Conservation (phyloP, 2,888 invertebrate genomes). For the Metalampra italica region DNA sequence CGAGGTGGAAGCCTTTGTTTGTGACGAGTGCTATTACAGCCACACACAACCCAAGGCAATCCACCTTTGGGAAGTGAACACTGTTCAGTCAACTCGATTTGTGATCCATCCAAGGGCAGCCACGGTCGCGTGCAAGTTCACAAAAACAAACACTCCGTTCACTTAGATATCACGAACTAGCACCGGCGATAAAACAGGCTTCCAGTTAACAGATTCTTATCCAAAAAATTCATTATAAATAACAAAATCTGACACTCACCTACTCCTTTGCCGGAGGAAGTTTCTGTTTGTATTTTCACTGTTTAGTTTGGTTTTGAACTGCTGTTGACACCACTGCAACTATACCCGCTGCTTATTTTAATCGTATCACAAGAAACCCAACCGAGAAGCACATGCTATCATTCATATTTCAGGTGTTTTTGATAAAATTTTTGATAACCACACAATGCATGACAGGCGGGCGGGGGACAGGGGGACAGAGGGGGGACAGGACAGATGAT, state of each 20-base stretch:
- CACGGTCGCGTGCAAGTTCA: conserved; percentile 15
- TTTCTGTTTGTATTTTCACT: conserved; percentile 22
- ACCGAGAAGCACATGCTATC: conserved; percentile 51
- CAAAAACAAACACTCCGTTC: neutral
- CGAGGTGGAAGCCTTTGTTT: conserved; percentile 37
- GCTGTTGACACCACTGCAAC: conserved; percentile 23
- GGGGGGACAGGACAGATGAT: conserved; percentile 24
- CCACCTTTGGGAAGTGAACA: conserved; percentile 23
- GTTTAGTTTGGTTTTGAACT: conserved; percentile 19
- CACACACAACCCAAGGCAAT: neutral
- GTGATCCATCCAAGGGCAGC: conserved; percentile 17
- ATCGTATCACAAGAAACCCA: conserved; percentile 26
- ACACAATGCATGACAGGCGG: too few species aligned
- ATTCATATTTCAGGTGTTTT: conserved; percentile 62
- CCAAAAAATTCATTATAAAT: conserved; percentile 9
- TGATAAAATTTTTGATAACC: conserved; percentile 57
- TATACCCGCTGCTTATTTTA: conserved; percentile 34
- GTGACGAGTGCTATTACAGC: conserved; percentile 31
- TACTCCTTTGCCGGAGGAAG: conserved; percentile 45
- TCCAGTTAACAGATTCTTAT: conserved; percentile 2
- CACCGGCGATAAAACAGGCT: neutral
- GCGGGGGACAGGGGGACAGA: too few species aligned
- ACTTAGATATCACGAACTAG: too few species aligned
- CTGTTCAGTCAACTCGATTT: conserved; percentile 22
- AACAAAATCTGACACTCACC: conserved; percentile 20